Evolutionary conservation across 2,797 vertebrate species (phyloP).

Genomic region (Halcyon badia): DNA sequence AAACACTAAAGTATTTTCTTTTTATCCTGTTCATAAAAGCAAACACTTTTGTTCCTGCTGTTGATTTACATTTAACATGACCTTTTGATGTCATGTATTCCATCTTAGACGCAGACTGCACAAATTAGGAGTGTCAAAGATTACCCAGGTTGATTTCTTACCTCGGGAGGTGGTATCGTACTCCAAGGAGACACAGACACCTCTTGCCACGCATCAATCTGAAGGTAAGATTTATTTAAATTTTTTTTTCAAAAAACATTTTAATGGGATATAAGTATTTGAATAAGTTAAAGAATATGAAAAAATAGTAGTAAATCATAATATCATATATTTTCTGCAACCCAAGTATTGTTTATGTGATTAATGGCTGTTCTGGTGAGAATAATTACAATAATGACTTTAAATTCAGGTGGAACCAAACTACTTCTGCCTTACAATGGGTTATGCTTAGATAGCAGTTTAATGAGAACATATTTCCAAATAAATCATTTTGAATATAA

Average conservation of each 20-base stretch:
- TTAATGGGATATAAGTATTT: background rate
- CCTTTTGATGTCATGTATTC: slow-evolving; percentile 32
- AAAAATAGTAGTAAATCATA: background rate
- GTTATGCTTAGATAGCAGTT: slow-evolving; percentile 7
- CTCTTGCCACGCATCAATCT: slow-evolving; percentile 88
- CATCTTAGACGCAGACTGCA: slow-evolving; percentile 88
- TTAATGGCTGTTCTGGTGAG: slow-evolving; percentile 31
- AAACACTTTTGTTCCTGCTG: background rate
- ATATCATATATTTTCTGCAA: background rate
- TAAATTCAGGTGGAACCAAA: slow-evolving; percentile 25
- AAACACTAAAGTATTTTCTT: background rate
- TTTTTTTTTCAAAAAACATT: background rate
- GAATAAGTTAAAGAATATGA: background rate
- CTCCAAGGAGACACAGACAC: slow-evolving; percentile 97
- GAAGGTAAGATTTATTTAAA: slow-evolving; percentile 86
- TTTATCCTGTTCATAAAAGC: background rate
- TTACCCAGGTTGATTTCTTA: slow-evolving; percentile 96
- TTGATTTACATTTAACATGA: background rate
- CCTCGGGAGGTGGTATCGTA: slow-evolving; percentile 95
- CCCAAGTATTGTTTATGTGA: slow-evolving; percentile 44
- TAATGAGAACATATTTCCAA: background rate
- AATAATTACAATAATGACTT: slow-evolving; percentile 53
- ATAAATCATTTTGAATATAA: slow-evolving; percentile 27
- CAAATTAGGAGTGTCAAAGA: slow-evolving; percentile 93
- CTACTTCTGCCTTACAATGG: slow-evolving; percentile 58